Base-by-base conservation (phyloP, 2,797 vertebrate species). In the Epinephelus awoara region DNA sequence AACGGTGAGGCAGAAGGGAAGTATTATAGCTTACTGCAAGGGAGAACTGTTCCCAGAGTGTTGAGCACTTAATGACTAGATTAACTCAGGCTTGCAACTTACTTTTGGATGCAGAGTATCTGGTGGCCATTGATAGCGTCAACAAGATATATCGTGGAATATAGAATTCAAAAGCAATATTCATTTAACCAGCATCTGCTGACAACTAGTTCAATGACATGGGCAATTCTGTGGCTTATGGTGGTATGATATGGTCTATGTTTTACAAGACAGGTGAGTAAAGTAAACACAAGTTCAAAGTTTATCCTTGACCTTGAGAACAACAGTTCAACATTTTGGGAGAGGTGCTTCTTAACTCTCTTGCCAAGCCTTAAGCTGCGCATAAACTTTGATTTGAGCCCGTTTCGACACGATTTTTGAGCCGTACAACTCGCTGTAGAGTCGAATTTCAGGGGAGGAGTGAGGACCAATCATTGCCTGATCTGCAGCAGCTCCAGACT, bases 1-100 rank as follows among this genome's bases (percentile, higher is more conserved):
- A 50, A 67, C 51, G 74, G 49, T 21, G 23, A 78, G 58, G 58
- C 57, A 72, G 25, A 62, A 19, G 54, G 51, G 38, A 58, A 50
- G 21, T 25, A 23, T 49, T 17, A 19, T 13, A 25, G 62, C 58
- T 69, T 27, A 46, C 27, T 46, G 23, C 42, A 63, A 21, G 3
- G 17, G 58, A 67, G 51, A 63, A 15, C 11, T n/a, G 52, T 40
- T 29, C 46, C 54, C 40, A 18, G 21, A 67, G 55, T 18, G 57
- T 27, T 52, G 49, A 62, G 66, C 34, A 38, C 12, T 64, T 40
- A 18, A 2, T 58, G 56, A 74, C 4, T 10, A 2, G 5, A 85
- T 55, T 34, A 61, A 40, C 18, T 84, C 25, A 29, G 40, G 14
- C 52, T 34, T 34, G 34, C 34, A 34, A 71, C 9, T 29, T 67